Base-by-base conservation (phyloP, 2,888 invertebrate species). In the Syrphus vitripennis region DNA sequence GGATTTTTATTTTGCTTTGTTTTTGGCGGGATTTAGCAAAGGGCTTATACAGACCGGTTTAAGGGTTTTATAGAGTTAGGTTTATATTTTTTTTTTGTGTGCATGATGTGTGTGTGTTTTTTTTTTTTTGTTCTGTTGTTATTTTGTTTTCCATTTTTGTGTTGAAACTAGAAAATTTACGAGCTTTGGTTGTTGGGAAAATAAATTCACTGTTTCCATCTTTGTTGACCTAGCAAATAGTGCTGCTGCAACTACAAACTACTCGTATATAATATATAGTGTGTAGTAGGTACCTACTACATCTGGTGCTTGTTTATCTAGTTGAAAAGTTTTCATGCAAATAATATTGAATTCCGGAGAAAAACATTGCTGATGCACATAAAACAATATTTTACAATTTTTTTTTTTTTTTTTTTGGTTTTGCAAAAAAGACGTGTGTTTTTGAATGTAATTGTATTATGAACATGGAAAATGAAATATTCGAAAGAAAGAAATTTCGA, bases 181-280 rank as follows among this genome's bases (percentile, higher is more conserved):
- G 78, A 57, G 72, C 34, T 63, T 78, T n/a, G 37, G 29, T 29
- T 55, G 48, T 61, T 34, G 16, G 74, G 70, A 59, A 55, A 74
- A 78, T 78, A 78, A 83, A 83, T 74, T 69, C 69, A 40, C 53
- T 67, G 26, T 19, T 61, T 72, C 14, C 50, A 61, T 31, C 26
- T 69, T 37, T 61, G 45, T 74, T 75, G 63, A 29, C 29, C 59
- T 29, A 63, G 48, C 48, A 10, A 34, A 29, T 34, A 31, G 53
- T 24, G 69, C 24, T 19, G 5, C 14, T 19, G 12, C 31, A 31
- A 31, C 31, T 19, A 21, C 21, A 3, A 10, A 2, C 19, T 48
- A 12, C 10, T 3, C 10, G 10, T 4, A 10, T 31, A 16, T 19
- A 2, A 12, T 12, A 7, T 34, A 34, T 10, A 34, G n/a, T n/a